Percentiles rank a stretch among this genome's conserved stretches.
Evolutionary conservation across 2,797 vertebrate genomes (phyloP).

Genomic region (Betta splendens): DNA sequence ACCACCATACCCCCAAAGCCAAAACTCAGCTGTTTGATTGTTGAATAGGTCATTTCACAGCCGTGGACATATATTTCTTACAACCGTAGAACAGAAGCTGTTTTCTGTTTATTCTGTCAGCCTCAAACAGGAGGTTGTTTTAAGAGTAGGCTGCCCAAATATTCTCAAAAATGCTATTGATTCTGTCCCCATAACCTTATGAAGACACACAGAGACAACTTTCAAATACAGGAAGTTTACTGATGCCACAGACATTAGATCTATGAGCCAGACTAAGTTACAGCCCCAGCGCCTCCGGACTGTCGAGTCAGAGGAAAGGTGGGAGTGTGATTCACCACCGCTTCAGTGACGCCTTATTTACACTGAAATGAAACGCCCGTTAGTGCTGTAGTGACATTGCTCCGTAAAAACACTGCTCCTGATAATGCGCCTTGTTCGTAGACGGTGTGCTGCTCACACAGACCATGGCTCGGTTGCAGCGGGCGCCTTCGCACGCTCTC

Average conservation of each 20-base stretch:
- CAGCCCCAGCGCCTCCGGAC: no score
- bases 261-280: slow-evolving; percentile 59
- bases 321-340: slow-evolving; percentile 39
- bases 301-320: slow-evolving; percentile 58
- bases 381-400: slow-evolving; percentile 49
- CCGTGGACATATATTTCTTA: no score
- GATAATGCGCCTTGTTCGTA: slow-evolving; percentile 30
- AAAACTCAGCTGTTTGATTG: background rate
- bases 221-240: slow-evolving; percentile 27
- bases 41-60: background rate
- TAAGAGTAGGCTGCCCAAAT: background rate
- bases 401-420: background rate
- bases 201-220: slow-evolving; percentile 12
- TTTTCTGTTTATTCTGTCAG: no score
- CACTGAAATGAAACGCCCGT: slow-evolving; percentile 41
- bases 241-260: slow-evolving; percentile 56
- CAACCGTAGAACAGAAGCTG: no score
- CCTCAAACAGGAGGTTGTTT: no score
- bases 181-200: background rate
- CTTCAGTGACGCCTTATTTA: slow-evolving; percentile 55
- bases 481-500: slow-evolving; percentile 34
- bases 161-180: background rate
- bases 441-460: slow-evolving; percentile 14
- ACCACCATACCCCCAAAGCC: background rate
- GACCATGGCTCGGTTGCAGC: slow-evolving; percentile 36